Evolutionary conservation across 2,113 vertebrate species (phyloP), one percentile per base, ranked within the genome.

Genomic region (Monopterus albus): DNA sequence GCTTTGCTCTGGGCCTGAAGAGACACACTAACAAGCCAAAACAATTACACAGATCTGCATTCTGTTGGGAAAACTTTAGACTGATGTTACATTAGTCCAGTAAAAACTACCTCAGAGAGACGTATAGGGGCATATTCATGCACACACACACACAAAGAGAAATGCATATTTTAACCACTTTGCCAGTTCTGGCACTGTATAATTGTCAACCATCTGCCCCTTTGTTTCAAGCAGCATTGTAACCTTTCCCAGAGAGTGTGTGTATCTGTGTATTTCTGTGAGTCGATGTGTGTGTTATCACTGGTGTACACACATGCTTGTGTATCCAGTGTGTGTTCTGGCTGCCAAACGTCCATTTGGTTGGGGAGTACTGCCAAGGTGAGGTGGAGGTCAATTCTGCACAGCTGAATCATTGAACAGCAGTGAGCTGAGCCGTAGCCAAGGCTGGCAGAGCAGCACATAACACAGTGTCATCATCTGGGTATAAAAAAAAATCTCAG

Each of bases 321-420:
- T 77, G 71, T 73, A 86, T 89, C 80, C 77, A 86, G 78, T 56
- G 75, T 82, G 78, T 79, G 74, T 75, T 78, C 28, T 70, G 62
- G 79, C 75, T 85, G 90, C 90, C 90, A 89, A 78, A 75, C 28
- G 75, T 86, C 86, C 87, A 85, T 87, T 88, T 86, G 90, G 86
- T 79, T 53, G 68, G 59, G 72, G 72, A 84, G 52, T 39, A 23
- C 72, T 84, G 87, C 90, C 90, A 91, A 90, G 83, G 85, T 88
- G 82, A 90, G 83, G 84, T 84, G 73, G 87, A 87, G 88, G 88
- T 89, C 90, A 88, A 64, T 60, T 73, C 71, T 20, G 57, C 86
- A 77, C 86, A 85, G 86, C 87, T 86, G 87, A 91, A 86, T 87
- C 84, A 78, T 49, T 83, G 80, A 85, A 71, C 84, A 87, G 85